Evolutionary conservation across 2,888 invertebrate genomes (phyloP), one percentile per base, ranked within the genome.

Genomic region (Podabrus alpinus): DNA sequence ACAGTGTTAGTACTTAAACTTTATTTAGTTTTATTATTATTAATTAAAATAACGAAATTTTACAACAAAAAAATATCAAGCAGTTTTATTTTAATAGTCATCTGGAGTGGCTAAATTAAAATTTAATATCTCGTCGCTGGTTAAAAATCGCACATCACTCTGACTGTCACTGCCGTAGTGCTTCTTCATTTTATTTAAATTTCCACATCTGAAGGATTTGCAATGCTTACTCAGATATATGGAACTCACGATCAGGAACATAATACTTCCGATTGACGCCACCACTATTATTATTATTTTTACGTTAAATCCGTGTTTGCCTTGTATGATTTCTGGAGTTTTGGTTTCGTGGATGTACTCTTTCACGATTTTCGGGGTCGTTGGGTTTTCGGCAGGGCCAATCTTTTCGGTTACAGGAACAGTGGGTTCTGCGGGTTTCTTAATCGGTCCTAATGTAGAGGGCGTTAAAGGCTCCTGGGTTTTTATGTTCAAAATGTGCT

Each of bases 61-160:
- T 45, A 7, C 45, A 45, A 45, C 45, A 45, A n/a, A 45, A n/a
- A 5, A n/a, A 45, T 45, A n/a, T 45, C n/a, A 7, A 45, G n/a
- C n/a, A 45, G 29, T 13, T 13, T n/a, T 29, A 29, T 19, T 19
- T 64, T 19, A 9, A 64, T 68, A 7, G 69, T 75, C 69, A 59
- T 77, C 75, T 19, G 78, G 72, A 21, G 83, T 85, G 2, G 88
- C 88, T 68, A 89, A 77, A 74, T 85, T 88, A 78, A 91, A 90
- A 81, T 91, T 89, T 15, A 91, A 82, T 59, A 88, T 84, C 80
- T 91, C 91, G 73, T 90, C 90, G 21, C 88, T 87, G 1, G 90
- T 89, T 61, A 91, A 84, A 82, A 89, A 91, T 73, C 90, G 83
- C 0, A 91, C 90, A 78, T 91, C 91, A 69, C 90, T 90, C 77